Evolutionary conservation across 2,113 vertebrate genomes (phyloP), one percentile per base, ranked within the genome.

Genomic region (Cyanistes caeruleus): DNA sequence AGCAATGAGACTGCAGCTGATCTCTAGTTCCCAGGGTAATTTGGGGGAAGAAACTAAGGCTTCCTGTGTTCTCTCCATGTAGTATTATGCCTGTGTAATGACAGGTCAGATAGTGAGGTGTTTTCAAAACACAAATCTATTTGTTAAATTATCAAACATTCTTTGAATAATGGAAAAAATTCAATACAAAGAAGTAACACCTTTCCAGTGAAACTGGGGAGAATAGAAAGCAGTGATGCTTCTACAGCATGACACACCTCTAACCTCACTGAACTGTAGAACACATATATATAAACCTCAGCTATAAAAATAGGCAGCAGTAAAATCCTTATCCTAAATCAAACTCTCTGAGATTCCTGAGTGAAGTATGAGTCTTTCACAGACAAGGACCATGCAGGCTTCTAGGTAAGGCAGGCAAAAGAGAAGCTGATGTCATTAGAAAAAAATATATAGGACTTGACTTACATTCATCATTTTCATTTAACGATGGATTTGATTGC

Each of bases 321-420:
- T 76, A 74, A 94, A 94, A 93, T 56, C 28, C 70, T 87, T 58
- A 39, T 28, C 70, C 46, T 94, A 89, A 89, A 87, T 96, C 83
- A 95, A 89, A 56, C 27, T 68, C 69, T 60, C 69, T 60, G 53
- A 91, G 35, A 56, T 23, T 95, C 33, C 52, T 56, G 81, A 82
- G 48, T 87, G 77, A 89, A 60, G 17, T 64, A 94, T 60, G 64
- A 84, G 65, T 67, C 87, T 89, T 87, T 85, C 74, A 82, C 22
- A 82, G 44, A 79, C 43, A 84, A 63, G 44, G 18, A 81, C 15
- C 30, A 46, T 19, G 11, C 43, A 90, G n/a, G 12, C n/a, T 58
- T 87, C 85, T 58, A 84, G 43, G 55, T 24, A 62, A 84, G 74
- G 49, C 24, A 75, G 37, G 52, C 27, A 75, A 87, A 75, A 82